Conservation (phyloP, 2,113 vertebrate genomes). For the Esox niger region DNA sequence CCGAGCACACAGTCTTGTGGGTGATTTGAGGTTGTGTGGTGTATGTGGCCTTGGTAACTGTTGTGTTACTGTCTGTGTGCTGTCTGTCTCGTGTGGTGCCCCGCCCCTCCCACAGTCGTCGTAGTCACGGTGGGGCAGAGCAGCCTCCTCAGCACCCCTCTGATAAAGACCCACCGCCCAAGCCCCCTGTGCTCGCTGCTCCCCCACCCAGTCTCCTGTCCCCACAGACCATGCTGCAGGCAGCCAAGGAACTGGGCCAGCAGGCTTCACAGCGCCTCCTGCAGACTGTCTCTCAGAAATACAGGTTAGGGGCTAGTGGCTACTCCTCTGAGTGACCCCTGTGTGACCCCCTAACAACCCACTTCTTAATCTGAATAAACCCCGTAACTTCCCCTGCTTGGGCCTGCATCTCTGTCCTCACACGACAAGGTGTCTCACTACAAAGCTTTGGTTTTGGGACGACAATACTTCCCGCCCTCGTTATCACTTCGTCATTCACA, state of each 20-base stretch:
- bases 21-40: not conserved
- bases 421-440: not conserved
- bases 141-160: conserved; percentile 16
- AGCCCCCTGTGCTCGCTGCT: conserved; percentile 1
- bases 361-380: not conserved
- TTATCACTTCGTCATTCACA: not conserved
- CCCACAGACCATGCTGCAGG: conserved; percentile 47
- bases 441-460: not conserved
- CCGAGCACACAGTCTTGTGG: conserved; percentile 6
- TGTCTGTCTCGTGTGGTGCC: not conserved
- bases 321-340: not conserved
- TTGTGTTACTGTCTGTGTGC: not conserved
- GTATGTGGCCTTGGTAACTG: not conserved
- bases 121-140: conserved; percentile 19
- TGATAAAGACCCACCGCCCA: conserved; percentile 12
- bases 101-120: not conserved
- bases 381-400: not conserved
- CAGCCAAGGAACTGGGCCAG: conserved; percentile 51
- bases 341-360: not conserved
- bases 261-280: conserved; percentile 60
- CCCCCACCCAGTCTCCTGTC: conserved; percentile 38
- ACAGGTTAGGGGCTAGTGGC: conserved; percentile 49
- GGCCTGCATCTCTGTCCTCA: not conserved
- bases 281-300: conserved; percentile 55
- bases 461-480: not conserved